Base-by-base conservation (phyloP, 1,140 invertebrate genomes). In the Atta cephalotes region DNA sequence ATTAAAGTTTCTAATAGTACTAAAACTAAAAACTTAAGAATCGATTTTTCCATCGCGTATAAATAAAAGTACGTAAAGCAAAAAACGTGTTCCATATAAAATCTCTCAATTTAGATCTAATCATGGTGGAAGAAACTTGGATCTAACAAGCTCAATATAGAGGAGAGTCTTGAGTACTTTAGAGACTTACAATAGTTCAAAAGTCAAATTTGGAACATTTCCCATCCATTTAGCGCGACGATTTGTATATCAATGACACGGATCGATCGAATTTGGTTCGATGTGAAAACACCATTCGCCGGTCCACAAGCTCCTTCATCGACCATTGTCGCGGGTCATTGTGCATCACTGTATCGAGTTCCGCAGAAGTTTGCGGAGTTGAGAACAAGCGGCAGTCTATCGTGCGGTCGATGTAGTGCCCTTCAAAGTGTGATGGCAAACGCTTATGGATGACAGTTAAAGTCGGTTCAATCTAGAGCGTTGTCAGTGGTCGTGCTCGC, bases 281-380 rank as follows among this genome's bases (percentile, higher is more conserved):
- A 53, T 31, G 31, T 56, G 71, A 68, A 62, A 77, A 78, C 81
- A 45, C 21, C 62, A 70, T 77, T 31, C 58, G 60, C 5, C 39
- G 25, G 39, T 71, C 51, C 45, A 45, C 45, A 28, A 80, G 51
- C 63, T 60, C 21, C 77, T 78, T 49, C 53, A 39, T 45, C 60
- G 51, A n/a, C 77, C 84, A 90, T 90, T 90, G 88, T 66, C 53
- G 35, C 77, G 45, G 77, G 45, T 89, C 71, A 90, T 90, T 90
- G 76, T 87, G 71, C 84, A 85, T 87, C 78, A 82, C 84, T 89
- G 84, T 89, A 60, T 39, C 53, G 10, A 60, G 76, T 65, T 60
- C 28, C 45, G 72, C 74, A 66, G 56, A 86, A 86, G 72, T 88
- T 88, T 76, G 58, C 18, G 10, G 56, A 86, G 74, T 89, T 87